Conservation (phyloP, 2,113 vertebrate genomes). For the Cyphomyrus discorhynchus region DNA sequence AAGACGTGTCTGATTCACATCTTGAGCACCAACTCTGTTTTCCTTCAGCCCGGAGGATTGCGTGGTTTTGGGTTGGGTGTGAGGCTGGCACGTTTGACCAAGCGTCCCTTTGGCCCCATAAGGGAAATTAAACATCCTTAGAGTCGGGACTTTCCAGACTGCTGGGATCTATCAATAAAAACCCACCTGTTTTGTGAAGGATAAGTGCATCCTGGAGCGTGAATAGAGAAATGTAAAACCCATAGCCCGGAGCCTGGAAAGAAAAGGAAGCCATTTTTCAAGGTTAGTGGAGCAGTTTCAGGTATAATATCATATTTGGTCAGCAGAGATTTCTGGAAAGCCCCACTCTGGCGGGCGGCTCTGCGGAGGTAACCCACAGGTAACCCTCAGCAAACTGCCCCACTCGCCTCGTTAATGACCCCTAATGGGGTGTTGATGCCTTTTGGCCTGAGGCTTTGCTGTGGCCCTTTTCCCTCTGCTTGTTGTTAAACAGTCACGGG, state of each 20-base stretch:
- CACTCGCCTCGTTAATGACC: neutral
- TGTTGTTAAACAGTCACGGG: neutral
- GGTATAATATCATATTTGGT: neutral
- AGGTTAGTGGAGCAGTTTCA: neutral
- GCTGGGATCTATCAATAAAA: neutral
- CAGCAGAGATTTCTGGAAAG: neutral
- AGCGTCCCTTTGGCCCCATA: neutral
- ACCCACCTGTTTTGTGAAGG: neutral
- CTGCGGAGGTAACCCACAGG: neutral
- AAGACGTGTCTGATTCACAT: neutral
- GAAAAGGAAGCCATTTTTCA: neutral
- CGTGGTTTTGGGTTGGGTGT: neutral
- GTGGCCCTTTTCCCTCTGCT: neutral
- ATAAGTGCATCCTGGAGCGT: neutral
- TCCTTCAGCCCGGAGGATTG: neutral
- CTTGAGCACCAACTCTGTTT: neutral
- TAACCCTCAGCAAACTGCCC: neutral
- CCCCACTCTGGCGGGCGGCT: neutral
- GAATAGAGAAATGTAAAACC: neutral
- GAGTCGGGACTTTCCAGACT: neutral
- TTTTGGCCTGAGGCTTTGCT: neutral
- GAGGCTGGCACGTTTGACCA: neutral
- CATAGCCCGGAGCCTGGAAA: neutral
- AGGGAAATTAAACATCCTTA: neutral
- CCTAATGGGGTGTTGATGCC: neutral